These are phyloP conservation scores for Chelon labrosus DNA, from an alignment of 2,797 vertebrate species.

Conservation along the genomic window DNA sequence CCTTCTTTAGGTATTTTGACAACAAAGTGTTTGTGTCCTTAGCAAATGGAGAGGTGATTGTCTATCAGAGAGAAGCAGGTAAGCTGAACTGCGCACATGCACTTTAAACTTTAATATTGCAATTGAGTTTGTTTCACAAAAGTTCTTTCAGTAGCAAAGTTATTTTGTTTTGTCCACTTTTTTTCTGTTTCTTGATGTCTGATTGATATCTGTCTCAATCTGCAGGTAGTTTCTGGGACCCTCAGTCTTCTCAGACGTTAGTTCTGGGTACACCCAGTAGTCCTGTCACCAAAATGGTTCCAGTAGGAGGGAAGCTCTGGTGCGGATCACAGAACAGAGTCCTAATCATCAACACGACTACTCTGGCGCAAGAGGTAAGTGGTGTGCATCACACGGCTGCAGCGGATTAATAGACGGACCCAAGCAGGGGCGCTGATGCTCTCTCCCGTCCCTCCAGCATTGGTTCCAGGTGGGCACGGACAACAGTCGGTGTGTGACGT, in stretches of 20 bases:
- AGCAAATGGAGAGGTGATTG: conserved; percentile 94
- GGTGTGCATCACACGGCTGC: not conserved
- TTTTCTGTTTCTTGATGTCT: not conserved
- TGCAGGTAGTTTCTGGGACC: conserved; percentile 96
- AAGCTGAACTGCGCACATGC: conserved; percentile 29
- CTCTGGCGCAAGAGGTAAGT: conserved; percentile 92
- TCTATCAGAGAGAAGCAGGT: conserved; percentile 98
- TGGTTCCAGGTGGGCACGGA: conserved; percentile 93
- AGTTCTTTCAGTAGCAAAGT: no score
- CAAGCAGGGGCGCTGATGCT: not conserved
- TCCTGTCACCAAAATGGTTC: conserved; percentile 97
- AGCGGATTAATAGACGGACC: not conserved
- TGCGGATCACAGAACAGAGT: conserved; percentile 96
- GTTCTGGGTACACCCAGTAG: conserved; percentile 89
- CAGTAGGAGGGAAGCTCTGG: conserved; percentile 94
- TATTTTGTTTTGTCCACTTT: not conserved
- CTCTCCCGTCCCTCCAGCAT: conserved; percentile 83
- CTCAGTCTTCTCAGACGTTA: conserved; percentile 94
- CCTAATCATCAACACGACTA: conserved; percentile 90
- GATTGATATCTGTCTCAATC: conserved; percentile 11
- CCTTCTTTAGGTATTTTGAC: conserved; percentile 89
- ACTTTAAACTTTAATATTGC: no score
- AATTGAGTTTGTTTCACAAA: not conserved
- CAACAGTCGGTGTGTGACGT: conserved; percentile 91
- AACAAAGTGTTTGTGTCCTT: conserved; percentile 98